A percentile compares a stretch with the other conserved stretches of the same genome.
Conservation (phyloP, 2,888 invertebrate genomes). For the Mesorhabditis belari region DNA sequence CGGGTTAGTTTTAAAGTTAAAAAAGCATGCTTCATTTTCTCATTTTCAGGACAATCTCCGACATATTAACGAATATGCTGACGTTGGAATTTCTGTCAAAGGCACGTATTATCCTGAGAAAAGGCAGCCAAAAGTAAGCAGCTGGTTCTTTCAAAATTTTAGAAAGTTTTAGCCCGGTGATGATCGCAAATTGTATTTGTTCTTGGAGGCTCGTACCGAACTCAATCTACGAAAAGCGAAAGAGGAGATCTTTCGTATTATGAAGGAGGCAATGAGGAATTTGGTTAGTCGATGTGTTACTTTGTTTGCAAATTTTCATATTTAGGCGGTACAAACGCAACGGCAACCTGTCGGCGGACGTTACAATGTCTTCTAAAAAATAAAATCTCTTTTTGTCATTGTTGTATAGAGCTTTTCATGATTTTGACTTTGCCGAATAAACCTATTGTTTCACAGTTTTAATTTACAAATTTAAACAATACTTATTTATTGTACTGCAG, state of each 20-base stretch:
- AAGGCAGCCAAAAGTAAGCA: slow-evolving; percentile 60
- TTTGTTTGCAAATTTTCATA: not conserved
- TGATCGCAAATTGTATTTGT: slow-evolving; percentile 84
- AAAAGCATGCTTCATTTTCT: slow-evolving; percentile 3
- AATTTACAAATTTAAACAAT: no score
- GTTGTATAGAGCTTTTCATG: no score
- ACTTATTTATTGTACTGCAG: no score
- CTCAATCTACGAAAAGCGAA: slow-evolving; percentile 90
- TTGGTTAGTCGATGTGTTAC: slow-evolving; percentile 56
- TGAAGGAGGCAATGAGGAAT: slow-evolving; percentile 93
- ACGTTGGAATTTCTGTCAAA: slow-evolving; percentile 94
- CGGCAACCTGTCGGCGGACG: not conserved
- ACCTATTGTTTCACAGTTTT: no score
- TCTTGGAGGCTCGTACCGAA: slow-evolving; percentile 96
- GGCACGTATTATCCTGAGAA: slow-evolving; percentile 85
- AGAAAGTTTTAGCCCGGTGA: slow-evolving; percentile 55
- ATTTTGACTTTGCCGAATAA: no score
- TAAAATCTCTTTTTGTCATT: not conserved
- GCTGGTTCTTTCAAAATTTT: slow-evolving; percentile 54
- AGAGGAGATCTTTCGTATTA: slow-evolving; percentile 89
- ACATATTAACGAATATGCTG: slow-evolving; percentile 95
- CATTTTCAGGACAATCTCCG: slow-evolving; percentile 78
- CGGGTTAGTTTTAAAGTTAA: slow-evolving; percentile 26
- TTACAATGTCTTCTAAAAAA: not conserved
- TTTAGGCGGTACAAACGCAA: not conserved